Conservation (phyloP, 2,888 invertebrate species). For the Aphidoletes aphidimyza region DNA sequence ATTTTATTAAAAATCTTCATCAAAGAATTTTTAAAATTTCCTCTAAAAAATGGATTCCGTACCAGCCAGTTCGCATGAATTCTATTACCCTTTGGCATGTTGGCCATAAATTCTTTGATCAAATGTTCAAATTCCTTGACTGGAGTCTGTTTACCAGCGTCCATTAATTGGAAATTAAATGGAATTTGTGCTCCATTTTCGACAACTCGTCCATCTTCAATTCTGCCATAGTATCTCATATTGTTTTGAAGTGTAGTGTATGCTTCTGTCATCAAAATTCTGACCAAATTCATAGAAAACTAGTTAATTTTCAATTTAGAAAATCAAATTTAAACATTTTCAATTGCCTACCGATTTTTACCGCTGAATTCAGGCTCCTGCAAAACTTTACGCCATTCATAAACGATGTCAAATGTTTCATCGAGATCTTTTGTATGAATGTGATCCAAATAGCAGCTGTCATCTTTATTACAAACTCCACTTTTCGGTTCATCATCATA, state of each 20-base stretch:
- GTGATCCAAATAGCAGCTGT: constrained; percentile 71
- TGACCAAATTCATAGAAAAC: too few species aligned
- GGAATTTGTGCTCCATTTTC: constrained; percentile 71
- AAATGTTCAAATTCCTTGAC: constrained; percentile 72
- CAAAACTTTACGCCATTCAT: constrained; percentile 73
- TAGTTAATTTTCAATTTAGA: too few species aligned
- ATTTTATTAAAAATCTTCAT: too few species aligned
- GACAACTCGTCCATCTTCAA: constrained; percentile 63
- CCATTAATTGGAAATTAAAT: constrained; percentile 74
- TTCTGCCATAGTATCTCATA: neutral
- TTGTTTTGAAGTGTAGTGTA: constrained; percentile 68
- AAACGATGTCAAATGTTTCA: constrained; percentile 74
- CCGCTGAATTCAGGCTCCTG: too few species aligned
- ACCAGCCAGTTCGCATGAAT: too few species aligned
- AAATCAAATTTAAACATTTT: neutral
- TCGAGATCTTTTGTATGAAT: constrained; percentile 72
- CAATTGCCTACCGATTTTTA: too few species aligned
- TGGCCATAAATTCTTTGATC: too few species aligned
- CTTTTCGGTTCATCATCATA: constrained; percentile 68
- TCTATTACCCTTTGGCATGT: constrained; percentile 70
- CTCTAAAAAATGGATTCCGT: too few species aligned
- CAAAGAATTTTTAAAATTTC: too few species aligned
- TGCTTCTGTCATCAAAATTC: constrained; percentile 72
- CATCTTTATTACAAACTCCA: constrained; percentile 66
- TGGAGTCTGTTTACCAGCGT: constrained; percentile 68